Base-by-base conservation (phyloP, 1,140 invertebrate genomes). In the Mycetomoellerius zeteki region DNA sequence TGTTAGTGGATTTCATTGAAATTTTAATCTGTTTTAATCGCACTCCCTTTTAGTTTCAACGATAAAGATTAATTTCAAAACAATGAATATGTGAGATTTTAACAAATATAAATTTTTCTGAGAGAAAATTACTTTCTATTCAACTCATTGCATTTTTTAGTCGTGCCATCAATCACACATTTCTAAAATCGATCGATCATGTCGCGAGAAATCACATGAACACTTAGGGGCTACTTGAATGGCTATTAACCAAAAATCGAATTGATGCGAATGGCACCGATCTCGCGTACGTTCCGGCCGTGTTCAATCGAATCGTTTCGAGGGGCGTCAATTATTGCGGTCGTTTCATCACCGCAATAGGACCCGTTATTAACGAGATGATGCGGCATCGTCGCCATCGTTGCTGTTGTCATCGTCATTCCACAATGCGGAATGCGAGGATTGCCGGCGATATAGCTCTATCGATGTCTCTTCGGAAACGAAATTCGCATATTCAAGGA, bases 311-410 rank as follows among this genome's bases (percentile, higher is more conserved):
- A 37, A 30, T 65, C 58, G 76, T 37, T 80, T 80, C 27, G 60
- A 80, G 60, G 30, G 27, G 27, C 60, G 37, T 43, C 76, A 67
- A 80, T 80, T 80, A 80, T 80, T 80, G 43, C 76, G 60, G 76
- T 64, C 27, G 76, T 80, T 67, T 52, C 76, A 67, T 67, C 62
- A 33, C 73, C 5, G 54, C n/a, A 24, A 33, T 58, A 37, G 52
- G 27, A 75, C 7, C 37, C 14, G 60, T 67, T 80, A 80, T 80
- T 80, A 67, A 80, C 60, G 60, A 80, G 43, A 67, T 47, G 60
- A 3, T 3, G 56, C 12, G 24, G 27, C 43, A 33, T 50, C 27
- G n/a, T 16, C n/a, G 76, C n/a, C 30, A 43, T 65, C 43, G 62
- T 65, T 37, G 56, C 21, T 37, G 58, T 75, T 21, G 64, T 67